A percentile compares a stretch with the other conserved stretches of the same genome.
Conservation (phyloP, 1,140 invertebrate genomes). For the Centruroides vittatus region DNA sequence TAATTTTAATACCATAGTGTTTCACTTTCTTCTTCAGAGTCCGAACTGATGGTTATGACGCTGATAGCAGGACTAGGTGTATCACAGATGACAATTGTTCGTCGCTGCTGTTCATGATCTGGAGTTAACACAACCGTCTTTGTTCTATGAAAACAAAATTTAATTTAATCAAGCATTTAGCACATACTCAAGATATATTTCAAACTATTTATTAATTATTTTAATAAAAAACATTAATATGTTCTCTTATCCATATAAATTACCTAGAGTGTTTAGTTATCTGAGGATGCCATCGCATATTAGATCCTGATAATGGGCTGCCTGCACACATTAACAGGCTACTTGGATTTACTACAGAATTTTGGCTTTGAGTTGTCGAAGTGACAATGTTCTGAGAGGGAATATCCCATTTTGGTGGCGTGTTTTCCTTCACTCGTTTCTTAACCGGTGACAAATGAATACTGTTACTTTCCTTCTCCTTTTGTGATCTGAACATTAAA, state of each 20-base stretch:
- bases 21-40: constrained; percentile 60
- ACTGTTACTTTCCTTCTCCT: constrained; percentile 49
- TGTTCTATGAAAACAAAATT: neutral
- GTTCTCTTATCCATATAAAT: neutral
- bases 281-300: neutral
- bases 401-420: constrained; percentile 48
- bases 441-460: constrained; percentile 91
- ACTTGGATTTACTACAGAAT: no score
- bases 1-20: constrained; percentile 20
- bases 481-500: constrained; percentile 4
- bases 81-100: constrained; percentile 75
- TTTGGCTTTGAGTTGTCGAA: neutral
- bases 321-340: neutral
- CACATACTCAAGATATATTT: no score
- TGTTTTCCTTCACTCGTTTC: constrained; percentile 93
- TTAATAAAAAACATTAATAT: neutral
- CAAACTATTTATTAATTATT: no score
- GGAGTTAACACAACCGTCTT: constrained; percentile 1
- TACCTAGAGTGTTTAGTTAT: no score
- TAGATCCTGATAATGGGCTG: neutral
- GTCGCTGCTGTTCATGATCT: constrained; percentile 29
- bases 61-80: constrained; percentile 71
- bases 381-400: neutral
- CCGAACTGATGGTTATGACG: constrained; percentile 92
- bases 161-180: neutral